Conservation (phyloP, 2,888 invertebrate genomes). For the Lycophotia porphyrea region DNA sequence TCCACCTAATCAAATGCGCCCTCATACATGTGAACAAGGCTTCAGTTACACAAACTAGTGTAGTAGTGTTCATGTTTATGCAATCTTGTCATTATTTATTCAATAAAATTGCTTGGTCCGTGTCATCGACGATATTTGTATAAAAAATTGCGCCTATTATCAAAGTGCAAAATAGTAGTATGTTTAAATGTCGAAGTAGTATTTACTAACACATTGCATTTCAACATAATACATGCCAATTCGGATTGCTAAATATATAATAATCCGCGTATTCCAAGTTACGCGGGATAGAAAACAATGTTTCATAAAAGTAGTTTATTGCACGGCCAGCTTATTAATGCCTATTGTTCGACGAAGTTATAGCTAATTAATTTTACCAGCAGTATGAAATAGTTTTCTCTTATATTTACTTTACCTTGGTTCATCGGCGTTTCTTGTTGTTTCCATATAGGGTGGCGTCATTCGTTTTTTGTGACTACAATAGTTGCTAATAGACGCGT, state of each 20-base stretch:
- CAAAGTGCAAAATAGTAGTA: conserved; percentile 12
- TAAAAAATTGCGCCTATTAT: conserved; percentile 24
- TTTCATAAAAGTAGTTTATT: conserved; percentile 61
- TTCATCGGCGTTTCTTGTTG: conserved; percentile 22
- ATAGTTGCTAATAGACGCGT: conserved; percentile 17
- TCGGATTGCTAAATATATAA: conserved; percentile 23
- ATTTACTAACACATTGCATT: conserved; percentile 19
- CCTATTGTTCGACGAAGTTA: conserved; percentile 60
- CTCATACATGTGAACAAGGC: not conserved
- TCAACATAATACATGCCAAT: conserved; percentile 25
- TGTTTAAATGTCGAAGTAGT: not conserved
- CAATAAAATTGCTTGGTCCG: conserved; percentile 24
- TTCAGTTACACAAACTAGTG: not conserved
- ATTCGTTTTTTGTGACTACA: conserved; percentile 20
- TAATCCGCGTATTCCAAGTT: conserved; percentile 33
- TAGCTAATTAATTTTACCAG: conserved; percentile 59
- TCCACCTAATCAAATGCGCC: not conserved
- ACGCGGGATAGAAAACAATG: conserved; percentile 54
- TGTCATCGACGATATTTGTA: conserved; percentile 38
- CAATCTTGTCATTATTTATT: conserved; percentile 37
- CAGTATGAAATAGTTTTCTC: conserved; percentile 52
- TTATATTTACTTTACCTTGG: conserved; percentile 28
- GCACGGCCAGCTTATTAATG: conserved; percentile 56
- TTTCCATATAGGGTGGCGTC: conserved; percentile 13
- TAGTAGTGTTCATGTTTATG: conserved; percentile 1